Base-by-base conservation (phyloP, 2,888 invertebrate genomes). In the Abscondita cerata region DNA sequence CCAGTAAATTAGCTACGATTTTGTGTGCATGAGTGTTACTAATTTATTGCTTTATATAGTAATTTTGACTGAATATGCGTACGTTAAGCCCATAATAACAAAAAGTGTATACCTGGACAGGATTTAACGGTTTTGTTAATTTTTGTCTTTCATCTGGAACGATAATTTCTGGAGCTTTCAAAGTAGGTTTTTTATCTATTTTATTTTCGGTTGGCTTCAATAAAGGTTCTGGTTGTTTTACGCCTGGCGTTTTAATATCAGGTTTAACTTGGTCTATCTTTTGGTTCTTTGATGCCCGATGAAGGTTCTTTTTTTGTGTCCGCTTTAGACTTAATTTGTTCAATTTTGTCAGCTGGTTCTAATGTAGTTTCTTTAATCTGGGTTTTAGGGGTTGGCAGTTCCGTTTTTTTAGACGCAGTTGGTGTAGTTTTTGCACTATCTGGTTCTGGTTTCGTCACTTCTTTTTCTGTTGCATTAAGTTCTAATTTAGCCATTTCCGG, bases 401-500 rank as follows among this genome's bases (percentile, higher is more conserved):
- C 25, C 25, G 25, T 25, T 25, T 2, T 2, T 36, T 36, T 36
- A 8, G 36, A 2, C 11, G 36, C 25, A 2, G 25, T 25, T 25
- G 25, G 25, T 25, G 2, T 25, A 4, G 25, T 2, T 12, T 2
- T 36, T 36, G 36, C 5, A 8, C 11, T 11, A 36, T 8, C 11
- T 36, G 36, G 36, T 36, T 36, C 11, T 36, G 11, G 36, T 36
- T 4, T 36, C 11, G n/a, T 80, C 55, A 11, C 5, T 36, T 36
- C n/a, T 36, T 36, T 36, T 2, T 9, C 12, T 8, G 4, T 15
- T 46, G 11, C 1, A 19, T 78, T 78, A 13, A 75, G 71, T 53
- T 68, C 71, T 34, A 59, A 56, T 63, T 64, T 65, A 62, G 70
- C 57, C 66, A 67, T 67, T 67, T 66, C 40, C 41, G 66, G 50